A percentile compares a stretch with the other conserved stretches of the same genome.
Evolutionary conservation across 2,797 vertebrate species (phyloP).

Genomic region (Varecia variegata): DNA sequence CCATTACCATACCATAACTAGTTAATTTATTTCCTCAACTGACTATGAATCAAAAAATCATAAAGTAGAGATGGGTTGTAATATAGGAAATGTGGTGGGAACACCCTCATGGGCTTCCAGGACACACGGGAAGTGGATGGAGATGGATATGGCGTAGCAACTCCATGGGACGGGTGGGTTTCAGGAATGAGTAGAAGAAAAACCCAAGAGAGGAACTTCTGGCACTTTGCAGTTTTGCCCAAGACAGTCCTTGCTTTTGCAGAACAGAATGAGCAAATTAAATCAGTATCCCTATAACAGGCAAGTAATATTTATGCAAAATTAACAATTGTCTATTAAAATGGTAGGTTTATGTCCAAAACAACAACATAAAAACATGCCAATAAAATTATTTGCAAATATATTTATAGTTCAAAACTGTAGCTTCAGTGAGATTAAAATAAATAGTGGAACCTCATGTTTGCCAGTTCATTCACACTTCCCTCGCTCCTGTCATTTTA

Average conservation of each 20-base stretch:
- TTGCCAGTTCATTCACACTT: slow-evolving; percentile 59
- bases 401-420: slow-evolving; percentile 70
- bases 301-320: neutral
- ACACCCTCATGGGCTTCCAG: neutral
- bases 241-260: neutral
- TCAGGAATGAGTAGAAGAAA: neutral
- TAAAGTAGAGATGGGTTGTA: neutral
- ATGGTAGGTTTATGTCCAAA: slow-evolving; percentile 56
- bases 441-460: slow-evolving; percentile 71
- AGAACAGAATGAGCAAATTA: slow-evolving; percentile 30
- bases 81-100: neutral
- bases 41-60: neutral
- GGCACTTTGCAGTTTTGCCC: neutral
- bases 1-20: neutral
- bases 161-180: neutral
- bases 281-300: neutral
- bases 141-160: no score
- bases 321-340: slow-evolving; percentile 69
- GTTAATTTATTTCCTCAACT: neutral
- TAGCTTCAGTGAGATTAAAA: slow-evolving; percentile 62
- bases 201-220: neutral
- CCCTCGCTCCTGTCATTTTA: slow-evolving; percentile 66
- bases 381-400: slow-evolving; percentile 69
- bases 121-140: neutral
- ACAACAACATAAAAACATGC: slow-evolving; percentile 30